A percentile compares a stretch with the other conserved stretches of the same genome.
These are phyloP conservation scores for Holocentrus rufus DNA, from an alignment of 2,797 vertebrate genomes.

Conservation along the genomic window DNA sequence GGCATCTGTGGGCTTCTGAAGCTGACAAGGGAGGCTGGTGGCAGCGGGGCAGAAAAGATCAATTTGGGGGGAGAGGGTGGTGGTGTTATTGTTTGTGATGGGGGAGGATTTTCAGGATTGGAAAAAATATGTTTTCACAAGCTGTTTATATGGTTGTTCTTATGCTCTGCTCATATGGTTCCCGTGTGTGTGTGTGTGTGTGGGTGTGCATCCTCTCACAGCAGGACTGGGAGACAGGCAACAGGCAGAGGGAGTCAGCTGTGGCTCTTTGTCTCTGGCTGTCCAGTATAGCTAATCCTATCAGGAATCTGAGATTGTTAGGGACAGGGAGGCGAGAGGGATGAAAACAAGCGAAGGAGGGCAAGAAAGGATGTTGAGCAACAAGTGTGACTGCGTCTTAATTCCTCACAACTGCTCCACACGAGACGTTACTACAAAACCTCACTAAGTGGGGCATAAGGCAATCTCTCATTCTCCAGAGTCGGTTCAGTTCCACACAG, in stretches of 20 bases:
- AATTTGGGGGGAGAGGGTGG: background rate
- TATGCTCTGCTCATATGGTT: too few relatives aligned
- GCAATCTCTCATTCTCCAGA: background rate
- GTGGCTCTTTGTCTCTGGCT: conserved; percentile 55
- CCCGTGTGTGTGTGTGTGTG: background rate
- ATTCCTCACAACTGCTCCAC: background rate
- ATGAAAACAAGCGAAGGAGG: conserved; percentile 31
- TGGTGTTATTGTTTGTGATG: conserved; percentile 1
- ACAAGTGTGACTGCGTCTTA: conserved; percentile 1
- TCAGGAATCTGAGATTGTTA: conserved; percentile 63
- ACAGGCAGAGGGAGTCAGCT: conserved; percentile 52
- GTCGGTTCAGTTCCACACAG: background rate
- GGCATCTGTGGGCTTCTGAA: conserved; percentile 53
- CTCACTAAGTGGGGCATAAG: background rate
- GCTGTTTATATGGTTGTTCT: background rate
- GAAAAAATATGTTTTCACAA: background rate
- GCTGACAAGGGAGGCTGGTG: conserved; percentile 35
- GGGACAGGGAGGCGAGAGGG: conserved; percentile 17
- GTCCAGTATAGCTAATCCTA: conserved; percentile 63
- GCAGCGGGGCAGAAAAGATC: conserved; percentile 21
- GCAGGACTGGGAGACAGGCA: conserved; percentile 41
- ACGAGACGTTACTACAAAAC: background rate
- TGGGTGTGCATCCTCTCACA: conserved; percentile 39
- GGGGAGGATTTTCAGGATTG: background rate
- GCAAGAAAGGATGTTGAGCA: conserved; percentile 2